Percentiles rank a stretch among this genome's conserved stretches.
These are phyloP conservation scores for Cetonia aurata DNA, from an alignment of 2,888 invertebrate genomes.

Conservation along the genomic window DNA sequence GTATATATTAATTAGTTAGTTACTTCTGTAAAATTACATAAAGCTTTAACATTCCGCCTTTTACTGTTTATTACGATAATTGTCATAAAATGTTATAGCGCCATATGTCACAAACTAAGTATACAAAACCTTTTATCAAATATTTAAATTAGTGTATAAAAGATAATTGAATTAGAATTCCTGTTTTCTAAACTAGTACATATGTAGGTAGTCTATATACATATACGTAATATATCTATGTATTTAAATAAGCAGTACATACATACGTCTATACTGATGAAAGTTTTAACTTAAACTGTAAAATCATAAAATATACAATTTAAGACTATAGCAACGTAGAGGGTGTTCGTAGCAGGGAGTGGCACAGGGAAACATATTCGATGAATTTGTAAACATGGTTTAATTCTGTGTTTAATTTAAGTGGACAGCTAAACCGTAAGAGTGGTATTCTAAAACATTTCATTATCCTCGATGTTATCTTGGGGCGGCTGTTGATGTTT, in stretches of 20 bases:
- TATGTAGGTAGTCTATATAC: neutral
- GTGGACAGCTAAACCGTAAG: slow-evolving; percentile 39
- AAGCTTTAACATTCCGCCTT: no score
- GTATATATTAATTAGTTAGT: no score
- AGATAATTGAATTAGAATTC: slow-evolving; percentile 13
- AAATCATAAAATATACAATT: slow-evolving; percentile 34
- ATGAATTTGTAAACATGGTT: slow-evolving; percentile 43
- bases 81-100: no score
- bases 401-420: slow-evolving; percentile 41
- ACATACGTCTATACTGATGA: slow-evolving; percentile 5
- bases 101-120: no score
- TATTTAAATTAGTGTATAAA: neutral
- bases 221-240: neutral
- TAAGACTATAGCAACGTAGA: slow-evolving; percentile 12
- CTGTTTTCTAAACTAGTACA: neutral
- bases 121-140: no score
- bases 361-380: slow-evolving; percentile 22
- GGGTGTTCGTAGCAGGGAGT: slow-evolving; percentile 17
- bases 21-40: no score
- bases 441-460: slow-evolving; percentile 22
- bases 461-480: slow-evolving; percentile 40
- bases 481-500: slow-evolving; percentile 39
- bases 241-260: neutral
- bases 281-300: slow-evolving; percentile 14
- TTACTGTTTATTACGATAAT: no score